These are phyloP conservation scores for Oligia strigilis DNA, from an alignment of 2,888 invertebrate species.

Conservation along the genomic window DNA sequence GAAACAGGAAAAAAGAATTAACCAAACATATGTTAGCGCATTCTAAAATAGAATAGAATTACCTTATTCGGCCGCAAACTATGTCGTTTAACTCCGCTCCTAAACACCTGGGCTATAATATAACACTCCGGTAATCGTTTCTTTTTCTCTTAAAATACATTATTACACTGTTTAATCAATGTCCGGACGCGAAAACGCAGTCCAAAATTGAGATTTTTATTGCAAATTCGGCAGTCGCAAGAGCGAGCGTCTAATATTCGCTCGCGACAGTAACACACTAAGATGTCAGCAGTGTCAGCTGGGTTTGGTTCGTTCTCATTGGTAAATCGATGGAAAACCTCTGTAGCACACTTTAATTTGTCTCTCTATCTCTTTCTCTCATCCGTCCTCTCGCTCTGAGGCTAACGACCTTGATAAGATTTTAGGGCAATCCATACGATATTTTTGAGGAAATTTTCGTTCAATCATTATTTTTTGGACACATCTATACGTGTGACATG, in stretches of 20 bases:
- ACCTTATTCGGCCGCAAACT: constrained; percentile 85
- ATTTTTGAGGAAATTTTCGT: constrained; percentile 56
- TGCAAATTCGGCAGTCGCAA: constrained; percentile 72
- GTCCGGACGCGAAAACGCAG: constrained; percentile 86
- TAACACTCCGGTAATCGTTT: constrained; percentile 89
- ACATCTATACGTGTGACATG: constrained; percentile 24
- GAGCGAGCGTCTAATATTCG: constrained; percentile 80
- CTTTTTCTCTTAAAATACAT: constrained; percentile 90
- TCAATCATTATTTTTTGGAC: constrained; percentile 51
- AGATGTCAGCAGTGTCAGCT: constrained; percentile 84
- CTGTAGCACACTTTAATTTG: constrained; percentile 77
- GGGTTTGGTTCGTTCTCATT: constrained; percentile 84
- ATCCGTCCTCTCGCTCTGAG: constrained; percentile 77
- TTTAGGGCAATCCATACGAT: constrained; percentile 66
- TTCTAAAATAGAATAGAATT: constrained; percentile 80
- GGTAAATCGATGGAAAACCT: constrained; percentile 88
- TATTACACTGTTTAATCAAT: constrained; percentile 87
- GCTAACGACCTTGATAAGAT: constrained; percentile 80
- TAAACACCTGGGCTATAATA: constrained; percentile 89
- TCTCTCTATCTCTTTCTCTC: constrained; percentile 73
- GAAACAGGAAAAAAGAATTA: constrained; percentile 68
- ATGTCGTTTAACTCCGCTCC: constrained; percentile 83
- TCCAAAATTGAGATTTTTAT: constrained; percentile 82
- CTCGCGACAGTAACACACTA: constrained; percentile 84
- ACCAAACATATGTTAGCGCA: constrained; percentile 79